Base-by-base conservation (phyloP, 2,888 invertebrate genomes). In the Drosophila austrosaltans region DNA sequence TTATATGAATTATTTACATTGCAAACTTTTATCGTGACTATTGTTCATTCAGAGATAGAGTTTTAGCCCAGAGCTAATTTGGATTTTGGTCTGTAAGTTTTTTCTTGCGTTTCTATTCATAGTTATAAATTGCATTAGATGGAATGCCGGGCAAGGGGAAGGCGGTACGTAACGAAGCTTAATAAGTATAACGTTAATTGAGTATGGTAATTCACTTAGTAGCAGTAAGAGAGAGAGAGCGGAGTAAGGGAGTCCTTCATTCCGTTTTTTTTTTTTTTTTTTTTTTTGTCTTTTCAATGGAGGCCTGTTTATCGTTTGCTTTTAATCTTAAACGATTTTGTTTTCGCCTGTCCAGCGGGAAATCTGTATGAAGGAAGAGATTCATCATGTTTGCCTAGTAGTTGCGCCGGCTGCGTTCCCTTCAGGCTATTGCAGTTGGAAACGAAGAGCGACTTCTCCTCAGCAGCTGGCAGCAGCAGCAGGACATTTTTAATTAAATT, bases 401-500 rank as follows among this genome's bases (percentile, higher is more conserved):
- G 82, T 68, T 76, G 76, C 70, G 58, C 62, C 59, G 44, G 66
- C 22, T 30, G 53, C 68, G 60, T 30, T 40, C 72, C 71, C 69
- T 68, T 63, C 42, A 64, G 66, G 63, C 48, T 58, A 40, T 66
- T 63, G 69, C 54, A 30, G 44, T 48, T 28, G 39, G 56, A 25
- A 57, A 54, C 57, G 58, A 53, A 62, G 48, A 54, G 60, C 16
- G 28, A 36, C 59, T 40, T 16, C 59, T 25, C 2, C 54, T 25
- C 2, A 53, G 57, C 48, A 71, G 69, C 65, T 71, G 80, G 75
- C 76, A 81, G 87, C 76, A 81, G 87, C 76, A 81, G 82, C 88
- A 86, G 90, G 88, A 88, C 89, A 90, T 90, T 89, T 90, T 89
- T 89, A 89, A 89, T 89, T 89, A 90, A 90, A 89, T 89, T 89